Base-by-base conservation (phyloP, 2,888 invertebrate genomes). In the Drosophila picticornis region DNA sequence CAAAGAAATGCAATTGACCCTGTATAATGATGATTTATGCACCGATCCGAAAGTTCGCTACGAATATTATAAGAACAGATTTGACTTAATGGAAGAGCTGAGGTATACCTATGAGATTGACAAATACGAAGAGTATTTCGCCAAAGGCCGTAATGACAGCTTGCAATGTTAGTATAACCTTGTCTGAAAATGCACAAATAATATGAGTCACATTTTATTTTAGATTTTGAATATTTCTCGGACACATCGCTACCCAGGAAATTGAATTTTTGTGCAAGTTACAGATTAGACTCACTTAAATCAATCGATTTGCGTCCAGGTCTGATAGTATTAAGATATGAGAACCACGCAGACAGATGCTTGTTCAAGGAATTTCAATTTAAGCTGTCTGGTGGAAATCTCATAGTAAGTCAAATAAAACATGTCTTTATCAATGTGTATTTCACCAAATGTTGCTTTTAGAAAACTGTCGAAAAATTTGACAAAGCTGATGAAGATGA, bases 221-320 rank as follows among this genome's bases (percentile, higher is more conserved):
- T 48, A 93, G 93, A 81, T 60, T 87, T 91, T 48, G 77, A 84
- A 9, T 91, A 88, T 59, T 90, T 77, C 50, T 68, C 75, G 6
- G 86, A 91, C 11, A n/a, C 68, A 4, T 50, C 70, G 3, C 64
- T 78, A 6, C 85, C 85, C 9, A 90, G 89, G 32, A 94, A 85
- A 82, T 94, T 87, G 90, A 93, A 89, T 43, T 93, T 93, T 59
- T 90, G 73, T 65, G 77, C 91, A 4, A 61, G 57, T 72, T 95
- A 96, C 0, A 94, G 97, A 4, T 91, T 96, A 9, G 97, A 98
- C 91, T 96, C 96, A 5, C 94, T 98, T 43, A 93, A 94, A 1
- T 94, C 94, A 72, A 91, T 96, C 4, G 94, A 94, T 77, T 94
- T 95, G 79, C 93, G 94, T 2, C 92, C 94, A 0, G 90, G 94